phyloP scores from a whole-genome alignment of 2,113 vertebrate species.

The Reinhardtius hippoglossoides region DNA sequence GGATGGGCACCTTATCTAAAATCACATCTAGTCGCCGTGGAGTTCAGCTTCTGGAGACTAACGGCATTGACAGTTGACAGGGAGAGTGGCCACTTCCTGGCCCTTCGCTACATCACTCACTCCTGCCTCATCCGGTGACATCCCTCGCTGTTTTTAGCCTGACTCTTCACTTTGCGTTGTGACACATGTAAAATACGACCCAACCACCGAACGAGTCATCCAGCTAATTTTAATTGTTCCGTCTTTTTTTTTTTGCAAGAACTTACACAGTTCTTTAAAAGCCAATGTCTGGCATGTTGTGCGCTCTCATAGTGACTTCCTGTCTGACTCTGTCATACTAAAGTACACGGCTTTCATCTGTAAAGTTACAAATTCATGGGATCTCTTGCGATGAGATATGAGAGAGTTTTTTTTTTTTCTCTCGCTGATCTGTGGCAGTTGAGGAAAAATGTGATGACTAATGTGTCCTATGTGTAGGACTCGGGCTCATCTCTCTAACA shows the following conservation, averaged over 20 bases:
- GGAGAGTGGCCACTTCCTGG: constrained; percentile 60
- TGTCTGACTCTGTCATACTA: constrained; percentile 39
- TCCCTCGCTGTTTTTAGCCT: constrained; percentile 44
- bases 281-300: constrained; percentile 20
- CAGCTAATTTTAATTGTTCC: constrained; percentile 31
- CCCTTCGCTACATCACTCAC: constrained; percentile 54
- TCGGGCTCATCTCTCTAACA: constrained; percentile 53
- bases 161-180: constrained; percentile 37
- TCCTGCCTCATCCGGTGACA: constrained; percentile 33
- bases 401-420: background rate
- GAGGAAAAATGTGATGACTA: constrained; percentile 65
- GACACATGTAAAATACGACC: constrained; percentile 22
- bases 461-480: constrained; percentile 59
- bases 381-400: constrained; percentile 31
- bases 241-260: constrained; percentile 20
- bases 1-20: constrained; percentile 74
- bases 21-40: constrained; percentile 59
- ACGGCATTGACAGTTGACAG: constrained; percentile 77
- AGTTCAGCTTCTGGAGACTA: constrained; percentile 62
- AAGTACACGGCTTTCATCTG: constrained; percentile 46
- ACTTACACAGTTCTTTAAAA: constrained; percentile 29
- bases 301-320: constrained; percentile 19
- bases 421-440: constrained; percentile 51
- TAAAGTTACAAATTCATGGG: constrained; percentile 43
- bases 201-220: constrained; percentile 20